phyloP scores from a whole-genome alignment of 2,797 vertebrate genomes.

The Chanos chanos region DNA sequence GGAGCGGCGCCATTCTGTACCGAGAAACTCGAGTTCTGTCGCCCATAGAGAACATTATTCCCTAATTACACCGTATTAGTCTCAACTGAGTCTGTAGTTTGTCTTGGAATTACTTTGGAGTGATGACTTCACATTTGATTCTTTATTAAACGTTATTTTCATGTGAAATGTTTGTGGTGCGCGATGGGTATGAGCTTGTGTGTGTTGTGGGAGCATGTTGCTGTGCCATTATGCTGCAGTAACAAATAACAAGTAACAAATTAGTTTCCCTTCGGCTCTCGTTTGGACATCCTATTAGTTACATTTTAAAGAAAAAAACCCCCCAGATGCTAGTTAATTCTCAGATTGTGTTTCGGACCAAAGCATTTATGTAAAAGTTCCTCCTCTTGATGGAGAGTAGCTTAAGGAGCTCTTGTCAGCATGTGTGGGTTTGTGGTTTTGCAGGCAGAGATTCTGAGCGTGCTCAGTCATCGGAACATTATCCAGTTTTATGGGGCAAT shows the following conservation, averaged over 20 bases:
- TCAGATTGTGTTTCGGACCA: no score
- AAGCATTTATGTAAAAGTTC: no score
- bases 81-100: conserved; percentile 60
- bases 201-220: no score
- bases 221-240: no score
- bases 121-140: conserved; percentile 55
- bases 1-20: conserved; percentile 38
- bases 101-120: conserved; percentile 56
- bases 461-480: conserved; percentile 97
- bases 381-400: no score
- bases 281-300: no score
- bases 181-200: no score
- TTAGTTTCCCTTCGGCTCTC: no score
- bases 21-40: conserved; percentile 46
- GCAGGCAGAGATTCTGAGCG: conserved; percentile 96
- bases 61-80: conserved; percentile 69
- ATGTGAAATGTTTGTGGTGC: neutral
- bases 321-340: no score
- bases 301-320: no score
- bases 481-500: conserved; percentile 98
- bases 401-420: neutral
- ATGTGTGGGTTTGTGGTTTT: neutral
- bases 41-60: conserved; percentile 65
- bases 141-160: conserved; percentile 31
- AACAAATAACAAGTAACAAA: no score